phyloP scores from a whole-genome alignment of 2,113 vertebrate genomes.

The Benitochromis conjunctus region DNA sequence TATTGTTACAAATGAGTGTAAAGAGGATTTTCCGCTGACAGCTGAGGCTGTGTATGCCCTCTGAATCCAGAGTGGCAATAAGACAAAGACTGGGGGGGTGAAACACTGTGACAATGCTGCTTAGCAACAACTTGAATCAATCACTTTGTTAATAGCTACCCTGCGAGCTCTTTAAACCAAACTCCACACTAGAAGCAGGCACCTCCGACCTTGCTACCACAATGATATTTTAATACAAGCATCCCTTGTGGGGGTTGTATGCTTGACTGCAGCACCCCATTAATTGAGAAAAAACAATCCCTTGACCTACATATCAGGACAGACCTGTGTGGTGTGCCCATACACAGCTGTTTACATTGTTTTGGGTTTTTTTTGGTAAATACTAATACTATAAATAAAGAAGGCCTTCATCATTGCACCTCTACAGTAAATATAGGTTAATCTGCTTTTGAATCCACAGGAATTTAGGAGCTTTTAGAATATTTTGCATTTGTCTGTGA shows the following conservation, averaged over 20 bases:
- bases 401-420: slow-evolving; percentile 11
- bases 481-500: slow-evolving; percentile 40
- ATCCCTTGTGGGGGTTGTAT: slow-evolving; percentile 5
- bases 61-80: slow-evolving; percentile 2
- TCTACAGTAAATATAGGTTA: slow-evolving; percentile 48
- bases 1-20: slow-evolving; percentile 20
- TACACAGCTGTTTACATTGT: slow-evolving; percentile 44
- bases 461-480: slow-evolving; percentile 61
- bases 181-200: background rate
- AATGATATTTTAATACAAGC: slow-evolving; percentile 42
- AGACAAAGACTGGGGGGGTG: slow-evolving; percentile 44
- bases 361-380: background rate
- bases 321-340: slow-evolving; percentile 22
- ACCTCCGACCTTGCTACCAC: background rate
- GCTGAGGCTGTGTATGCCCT: slow-evolving; percentile 51
- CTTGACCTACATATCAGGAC: slow-evolving; percentile 46
- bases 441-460: slow-evolving; percentile 54
- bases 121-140: slow-evolving; percentile 58
- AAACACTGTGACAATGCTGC: slow-evolving; percentile 49
- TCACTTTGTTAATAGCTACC: slow-evolving; percentile 52
- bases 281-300: slow-evolving; percentile 43
- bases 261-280: background rate
- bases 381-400: slow-evolving; percentile 24
- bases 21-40: slow-evolving; percentile 56
- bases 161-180: background rate